These are phyloP conservation scores for Bagarius yarrelli DNA, from an alignment of 2,113 vertebrate genomes.

Conservation along the genomic window DNA sequence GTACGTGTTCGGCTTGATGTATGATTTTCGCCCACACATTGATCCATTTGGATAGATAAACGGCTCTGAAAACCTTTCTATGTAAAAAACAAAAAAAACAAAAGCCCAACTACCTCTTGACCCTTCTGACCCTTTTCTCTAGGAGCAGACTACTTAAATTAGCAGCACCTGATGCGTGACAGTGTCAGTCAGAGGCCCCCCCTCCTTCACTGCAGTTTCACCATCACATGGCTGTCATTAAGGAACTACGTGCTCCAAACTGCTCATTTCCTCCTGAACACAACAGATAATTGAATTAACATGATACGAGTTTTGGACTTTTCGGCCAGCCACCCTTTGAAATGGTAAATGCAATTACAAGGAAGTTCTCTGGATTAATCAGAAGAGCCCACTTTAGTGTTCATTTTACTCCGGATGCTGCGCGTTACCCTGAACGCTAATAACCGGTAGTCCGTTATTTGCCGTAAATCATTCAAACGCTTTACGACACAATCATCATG, in stretches of 20 bases:
- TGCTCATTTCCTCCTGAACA: not conserved
- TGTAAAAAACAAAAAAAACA: not conserved
- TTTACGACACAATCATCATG: not conserved
- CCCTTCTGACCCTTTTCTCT: conserved; percentile 27
- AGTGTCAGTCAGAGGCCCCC: conserved; percentile 22
- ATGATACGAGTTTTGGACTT: not conserved
- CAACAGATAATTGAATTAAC: conserved; percentile 13
- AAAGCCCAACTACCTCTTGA: not conserved
- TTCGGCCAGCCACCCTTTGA: not conserved
- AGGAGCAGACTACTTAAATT: conserved; percentile 49
- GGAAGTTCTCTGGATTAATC: not conserved
- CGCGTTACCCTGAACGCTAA: not conserved
- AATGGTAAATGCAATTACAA: not conserved
- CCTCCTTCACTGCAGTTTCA: conserved; percentile 24
- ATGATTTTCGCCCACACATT: conserved; percentile 24
- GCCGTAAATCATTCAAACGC: not conserved
- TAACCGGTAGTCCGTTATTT: not conserved
- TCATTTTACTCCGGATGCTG: not conserved
- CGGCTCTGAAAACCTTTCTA: not conserved
- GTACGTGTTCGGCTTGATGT: not conserved
- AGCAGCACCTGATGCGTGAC: conserved; percentile 53
- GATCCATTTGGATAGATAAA: not conserved
- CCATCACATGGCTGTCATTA: conserved; percentile 35
- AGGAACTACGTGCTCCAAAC: not conserved
- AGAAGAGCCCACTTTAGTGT: not conserved